Evolutionary conservation across 1,140 invertebrate genomes (phyloP), one percentile per base, ranked within the genome.

Genomic region (Hetaerina americana): DNA sequence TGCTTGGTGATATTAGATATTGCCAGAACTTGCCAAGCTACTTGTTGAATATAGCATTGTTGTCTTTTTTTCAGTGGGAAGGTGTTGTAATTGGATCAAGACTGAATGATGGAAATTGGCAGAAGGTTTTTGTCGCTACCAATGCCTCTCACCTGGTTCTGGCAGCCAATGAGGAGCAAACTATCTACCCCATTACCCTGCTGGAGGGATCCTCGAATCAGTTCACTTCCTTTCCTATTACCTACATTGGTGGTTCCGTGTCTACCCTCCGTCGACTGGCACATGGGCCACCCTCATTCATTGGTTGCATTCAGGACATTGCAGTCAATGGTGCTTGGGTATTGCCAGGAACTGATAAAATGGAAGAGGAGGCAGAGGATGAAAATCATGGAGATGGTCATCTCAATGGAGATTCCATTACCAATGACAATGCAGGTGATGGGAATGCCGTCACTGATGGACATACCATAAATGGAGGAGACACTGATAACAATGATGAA

Each of bases 291-390:
- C 86, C 89, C 27, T 89, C 86, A 74, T 94, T 94, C 79, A 89
- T 95, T 22, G 95, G 95, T 2, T 98, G 96, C 79, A 90, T 95
- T 79, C 90, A 96, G 80, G 95, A 98, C 79, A 88, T 96, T 8
- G 85, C 89, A 26, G 89, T 97, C 27, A 95, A 96, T 79, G 88
- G 87, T 5, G 87, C 90, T 78, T 92, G 91, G 88, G 87, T 92
- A 72, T 74, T 79, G 66, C 79, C 78, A 6, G 40, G 40, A 57
- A 18, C 67, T 68, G 6, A 26, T 26, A 25, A 28, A 2, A 28
- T 25, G 12, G 27, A 28, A 6, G 67, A 26, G 25, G 67, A 12
- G 22, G 12, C 22, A 22, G 49, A 12, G 49, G 49, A 57, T 22
- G 49, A 57, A 22, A 22, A 57, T 57, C 49, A 57, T 12, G 49